Base-by-base conservation (phyloP, 23 tunicate species). In the Aplidium turbinatum region DNA sequence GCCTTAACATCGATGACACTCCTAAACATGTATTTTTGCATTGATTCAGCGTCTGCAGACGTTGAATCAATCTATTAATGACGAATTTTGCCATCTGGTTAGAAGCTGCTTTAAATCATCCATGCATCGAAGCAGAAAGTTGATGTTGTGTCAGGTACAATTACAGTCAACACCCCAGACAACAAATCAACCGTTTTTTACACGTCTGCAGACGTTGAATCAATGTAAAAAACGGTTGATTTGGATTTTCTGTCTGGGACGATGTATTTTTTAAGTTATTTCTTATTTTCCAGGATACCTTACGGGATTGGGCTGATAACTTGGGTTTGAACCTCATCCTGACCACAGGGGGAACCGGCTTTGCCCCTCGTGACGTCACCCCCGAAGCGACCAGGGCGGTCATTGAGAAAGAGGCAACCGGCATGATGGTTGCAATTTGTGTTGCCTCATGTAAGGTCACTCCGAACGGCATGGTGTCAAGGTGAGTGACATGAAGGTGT, bases 261-360 rank as follows among this genome's bases (percentile, higher is more conserved):
- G 13, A 42, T 42, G 16, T 16, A 11, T 42, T 42, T 16, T 16
- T 42, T 9, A 9, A 16, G 16, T 54, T 20, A 54, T 54, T 5
- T 54, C 21, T 16, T 11, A 6, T 21, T 65, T 36, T 65, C 1
- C 53, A 93, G 93, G 47, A 52, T 1, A 86, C 90, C 31, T 46
- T 94, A 67, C 39, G 67, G 31, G 82, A 73, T 13, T 94, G 99
- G 99, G 42, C 78, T 20, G 99, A 94, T 72, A 63, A 81, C 21
- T 68, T 83, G 6, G 60, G 78, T 11, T 55, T 87, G 13, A 78
- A 82, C 61, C 66, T 94, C 33, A 87, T 94, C 35, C 57, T 94
- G 36, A 94, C 99, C 23, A 81, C 96, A 38, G 99, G 99, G 4
- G 99, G 99, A 28, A 94, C 95, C 0, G 99, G 99, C 5, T 87